A percentile compares a stretch with the other conserved stretches of the same genome.
Conservation (phyloP, 2,797 vertebrate genomes). For the Liparis tanakae region DNA sequence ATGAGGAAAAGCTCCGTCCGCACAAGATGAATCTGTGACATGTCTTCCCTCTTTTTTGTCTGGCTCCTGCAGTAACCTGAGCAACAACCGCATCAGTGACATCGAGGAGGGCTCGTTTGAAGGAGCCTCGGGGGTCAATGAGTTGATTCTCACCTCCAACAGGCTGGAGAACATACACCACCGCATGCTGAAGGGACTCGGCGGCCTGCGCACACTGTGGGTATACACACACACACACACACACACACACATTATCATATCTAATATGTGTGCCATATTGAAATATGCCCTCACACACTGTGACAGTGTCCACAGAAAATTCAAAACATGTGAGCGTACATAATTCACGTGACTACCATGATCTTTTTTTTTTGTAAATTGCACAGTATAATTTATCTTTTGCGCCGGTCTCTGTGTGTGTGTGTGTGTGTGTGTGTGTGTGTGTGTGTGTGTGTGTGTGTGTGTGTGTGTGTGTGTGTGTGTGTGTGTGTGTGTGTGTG, state of each 20-base stretch:
- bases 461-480: no score
- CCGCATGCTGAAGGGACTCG: conserved; percentile 94
- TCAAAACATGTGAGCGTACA: conserved; percentile 23
- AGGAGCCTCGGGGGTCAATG: conserved; percentile 93
- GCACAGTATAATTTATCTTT: conserved; percentile 6
- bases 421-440: no score
- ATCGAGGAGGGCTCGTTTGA: conserved; percentile 98
- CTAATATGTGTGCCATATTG: conserved; percentile 26
- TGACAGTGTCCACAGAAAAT: conserved; percentile 13
- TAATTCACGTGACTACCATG: conserved; percentile 23
- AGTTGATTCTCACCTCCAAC: conserved; percentile 94
- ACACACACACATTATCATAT: conserved; percentile 33
- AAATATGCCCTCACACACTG: conserved; percentile 27
- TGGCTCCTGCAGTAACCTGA: conserved; percentile 88
- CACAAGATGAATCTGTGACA: neutral
- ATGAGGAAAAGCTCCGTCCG: conserved; percentile 2
- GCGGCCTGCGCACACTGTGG: conserved; percentile 96
- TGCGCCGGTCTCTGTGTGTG: neutral
- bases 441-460: neutral
- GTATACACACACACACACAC: conserved; percentile 70
- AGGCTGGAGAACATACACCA: conserved; percentile 91
- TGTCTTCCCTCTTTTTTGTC: neutral
- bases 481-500: no score
- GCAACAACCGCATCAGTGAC: conserved; percentile 98
- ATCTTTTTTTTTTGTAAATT: neutral